These are phyloP conservation scores for Cepaea hortensis DNA, from an alignment of 2,888 invertebrate species.

Conservation along the genomic window DNA sequence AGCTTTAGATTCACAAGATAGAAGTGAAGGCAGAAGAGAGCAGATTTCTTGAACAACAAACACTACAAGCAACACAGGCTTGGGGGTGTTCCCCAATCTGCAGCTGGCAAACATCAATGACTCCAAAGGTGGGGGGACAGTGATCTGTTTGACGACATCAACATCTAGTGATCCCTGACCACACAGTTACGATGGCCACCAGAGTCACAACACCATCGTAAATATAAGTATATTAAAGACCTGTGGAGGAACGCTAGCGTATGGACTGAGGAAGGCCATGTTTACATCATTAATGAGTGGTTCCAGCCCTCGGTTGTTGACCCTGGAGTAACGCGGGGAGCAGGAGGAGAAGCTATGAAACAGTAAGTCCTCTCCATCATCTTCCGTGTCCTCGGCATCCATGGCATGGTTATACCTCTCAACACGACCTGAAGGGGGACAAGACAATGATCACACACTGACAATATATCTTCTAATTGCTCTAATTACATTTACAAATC, in stretches of 20 bases:
- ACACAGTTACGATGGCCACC: slow-evolving; percentile 37
- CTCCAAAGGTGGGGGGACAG: not conserved
- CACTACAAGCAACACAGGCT: too few species aligned
- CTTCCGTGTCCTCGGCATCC: slow-evolving; percentile 81
- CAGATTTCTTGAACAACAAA: too few species aligned
- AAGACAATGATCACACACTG: not conserved
- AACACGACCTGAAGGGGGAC: slow-evolving; percentile 81
- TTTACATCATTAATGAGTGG: slow-evolving; percentile 50
- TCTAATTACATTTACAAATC: too few species aligned
- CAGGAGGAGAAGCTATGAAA: slow-evolving; percentile 91
- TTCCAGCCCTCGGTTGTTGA: slow-evolving; percentile 64
- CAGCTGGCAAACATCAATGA: not conserved
- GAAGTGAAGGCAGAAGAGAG: too few species aligned
- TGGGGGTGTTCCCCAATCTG: not conserved
- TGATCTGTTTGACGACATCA: not conserved
- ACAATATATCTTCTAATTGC: not conserved
- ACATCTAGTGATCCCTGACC: slow-evolving; percentile 25
- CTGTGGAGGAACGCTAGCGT: slow-evolving; percentile 50
- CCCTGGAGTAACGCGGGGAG: slow-evolving; percentile 85
- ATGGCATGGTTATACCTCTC: slow-evolving; percentile 81
- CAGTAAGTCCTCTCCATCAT: slow-evolving; percentile 80
- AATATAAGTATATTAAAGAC: slow-evolving; percentile 24
- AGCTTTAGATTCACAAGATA: too few species aligned
- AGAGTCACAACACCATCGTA: not conserved
- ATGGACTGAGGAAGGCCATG: slow-evolving; percentile 50